These are phyloP conservation scores for Dryoscopus gambensis DNA, from an alignment of 2,113 vertebrate species.

Conservation along the genomic window DNA sequence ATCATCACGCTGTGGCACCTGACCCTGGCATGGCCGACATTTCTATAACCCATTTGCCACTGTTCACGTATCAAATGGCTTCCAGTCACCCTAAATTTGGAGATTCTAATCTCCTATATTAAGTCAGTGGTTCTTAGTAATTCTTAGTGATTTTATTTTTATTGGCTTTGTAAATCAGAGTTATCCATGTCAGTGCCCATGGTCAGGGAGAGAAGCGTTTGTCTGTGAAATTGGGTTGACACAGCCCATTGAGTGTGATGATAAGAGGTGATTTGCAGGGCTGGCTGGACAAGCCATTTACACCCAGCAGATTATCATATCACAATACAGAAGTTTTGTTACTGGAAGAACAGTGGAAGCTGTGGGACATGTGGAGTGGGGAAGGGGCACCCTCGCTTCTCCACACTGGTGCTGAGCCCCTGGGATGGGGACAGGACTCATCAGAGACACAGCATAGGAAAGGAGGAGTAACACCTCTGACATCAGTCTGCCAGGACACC, in stretches of 20 bases:
- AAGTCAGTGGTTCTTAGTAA: constrained; percentile 65
- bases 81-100: constrained; percentile 51
- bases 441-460: not conserved
- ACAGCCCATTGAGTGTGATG: constrained; percentile 77
- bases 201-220: constrained; percentile 71
- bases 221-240: constrained; percentile 84
- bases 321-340: constrained; percentile 42
- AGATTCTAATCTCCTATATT: constrained; percentile 74
- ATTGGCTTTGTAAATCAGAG: constrained; percentile 82
- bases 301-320: constrained; percentile 65
- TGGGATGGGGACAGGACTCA: not conserved
- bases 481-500: not conserved
- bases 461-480: not conserved
- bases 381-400: accelerated
- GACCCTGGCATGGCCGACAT: constrained; percentile 29
- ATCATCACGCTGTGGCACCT: not conserved
- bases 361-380: not conserved
- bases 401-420: not conserved
- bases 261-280: constrained; percentile 74
- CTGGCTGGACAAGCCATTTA: constrained; percentile 62
- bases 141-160: constrained; percentile 71
- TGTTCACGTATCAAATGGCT: constrained; percentile 44
- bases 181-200: constrained; percentile 67
- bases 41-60: constrained; percentile 60
- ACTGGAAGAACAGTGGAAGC: not conserved